phyloP scores from a whole-genome alignment of 2,888 invertebrate species.

The Drosophila acutilabella region DNA sequence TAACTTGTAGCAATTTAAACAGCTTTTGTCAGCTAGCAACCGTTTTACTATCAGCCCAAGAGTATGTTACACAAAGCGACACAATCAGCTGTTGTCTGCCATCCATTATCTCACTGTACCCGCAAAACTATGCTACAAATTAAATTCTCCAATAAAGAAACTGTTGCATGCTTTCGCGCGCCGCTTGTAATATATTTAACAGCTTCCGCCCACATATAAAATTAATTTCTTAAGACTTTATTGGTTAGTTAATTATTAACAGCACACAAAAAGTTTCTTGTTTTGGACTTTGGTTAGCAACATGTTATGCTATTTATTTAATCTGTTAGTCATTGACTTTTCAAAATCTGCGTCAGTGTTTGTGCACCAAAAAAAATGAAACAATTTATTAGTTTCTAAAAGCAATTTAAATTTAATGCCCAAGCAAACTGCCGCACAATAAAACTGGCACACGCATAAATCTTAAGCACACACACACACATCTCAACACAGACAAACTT shows the following conservation, averaged over 20 bases:
- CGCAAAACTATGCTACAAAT: constrained; percentile 31
- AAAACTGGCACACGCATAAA: constrained; percentile 79
- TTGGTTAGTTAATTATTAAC: constrained; percentile 20
- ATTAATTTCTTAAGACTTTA: neutral
- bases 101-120: too few relatives aligned
- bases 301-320: constrained; percentile 12
- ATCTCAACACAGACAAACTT: constrained; percentile 16
- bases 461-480: constrained; percentile 48
- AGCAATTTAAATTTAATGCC: constrained; percentile 56
- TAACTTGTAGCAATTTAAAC: constrained; percentile 10
- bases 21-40: neutral
- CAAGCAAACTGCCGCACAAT: constrained; percentile 55
- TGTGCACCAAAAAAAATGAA: constrained; percentile 15
- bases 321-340: constrained; percentile 12
- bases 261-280: constrained; percentile 20
- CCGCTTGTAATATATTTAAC: neutral
- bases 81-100: too few relatives aligned
- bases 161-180: constrained; percentile 28
- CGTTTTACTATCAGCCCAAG: neutral
- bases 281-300: constrained; percentile 18
- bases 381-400: constrained; percentile 66
- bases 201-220: neutral
- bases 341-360: constrained; percentile 36
- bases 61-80: constrained; percentile 24
- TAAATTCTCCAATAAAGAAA: neutral